Percentiles rank a stretch among this genome's conserved stretches.
These are phyloP conservation scores for Crotalus tigris DNA, from an alignment of 2,113 vertebrate genomes.

Conservation along the genomic window DNA sequence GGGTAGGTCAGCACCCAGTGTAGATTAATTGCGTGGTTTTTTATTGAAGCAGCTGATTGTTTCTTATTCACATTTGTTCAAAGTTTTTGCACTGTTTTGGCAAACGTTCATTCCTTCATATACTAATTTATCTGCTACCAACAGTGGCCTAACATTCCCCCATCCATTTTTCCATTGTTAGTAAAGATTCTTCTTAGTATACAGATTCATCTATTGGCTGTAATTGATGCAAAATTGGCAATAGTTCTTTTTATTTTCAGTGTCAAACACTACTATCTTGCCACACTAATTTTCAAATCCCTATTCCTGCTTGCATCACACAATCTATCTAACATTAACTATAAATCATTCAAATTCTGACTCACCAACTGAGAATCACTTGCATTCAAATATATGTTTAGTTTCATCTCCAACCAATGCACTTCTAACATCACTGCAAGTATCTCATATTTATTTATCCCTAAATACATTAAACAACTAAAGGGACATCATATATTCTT, in stretches of 20 bases:
- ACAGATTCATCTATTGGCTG: not conserved
- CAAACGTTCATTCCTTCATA: not conserved
- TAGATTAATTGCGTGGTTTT: not conserved
- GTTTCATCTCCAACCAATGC: not conserved
- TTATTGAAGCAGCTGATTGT: not conserved
- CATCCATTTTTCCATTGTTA: not conserved
- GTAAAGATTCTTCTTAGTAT: not conserved
- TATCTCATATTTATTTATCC: not conserved
- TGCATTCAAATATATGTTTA: not conserved
- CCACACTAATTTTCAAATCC: not conserved
- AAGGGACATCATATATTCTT: not conserved
- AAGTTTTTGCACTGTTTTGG: not conserved
- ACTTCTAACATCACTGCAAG: not conserved
- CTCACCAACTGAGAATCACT: not conserved
- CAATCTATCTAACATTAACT: not conserved
- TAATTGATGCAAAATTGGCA: not conserved
- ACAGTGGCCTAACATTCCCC: not conserved
- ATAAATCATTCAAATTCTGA: not conserved
- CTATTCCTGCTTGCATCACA: not conserved
- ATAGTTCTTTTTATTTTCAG: not conserved
- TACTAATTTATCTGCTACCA: not conserved
- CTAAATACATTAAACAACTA: not conserved
- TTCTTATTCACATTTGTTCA: not conserved
- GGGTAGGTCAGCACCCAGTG: too few relatives aligned
- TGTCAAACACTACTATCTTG: not conserved